phyloP scores from a whole-genome alignment of 2,113 vertebrate species.

The Ancistrus triradiatus region DNA sequence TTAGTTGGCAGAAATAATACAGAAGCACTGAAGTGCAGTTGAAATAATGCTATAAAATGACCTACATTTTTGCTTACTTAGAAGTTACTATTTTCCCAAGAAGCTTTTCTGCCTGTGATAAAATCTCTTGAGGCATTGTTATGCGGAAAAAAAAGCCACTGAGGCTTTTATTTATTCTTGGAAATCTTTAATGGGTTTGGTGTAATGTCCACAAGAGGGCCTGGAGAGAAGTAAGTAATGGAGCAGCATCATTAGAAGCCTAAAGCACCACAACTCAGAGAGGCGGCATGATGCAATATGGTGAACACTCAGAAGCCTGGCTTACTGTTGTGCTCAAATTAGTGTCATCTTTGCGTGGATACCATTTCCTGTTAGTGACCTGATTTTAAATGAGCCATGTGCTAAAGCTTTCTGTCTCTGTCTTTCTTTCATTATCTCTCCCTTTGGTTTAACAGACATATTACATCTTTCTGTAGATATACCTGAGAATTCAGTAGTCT shows the following conservation, averaged over 20 bases:
- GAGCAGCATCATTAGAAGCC: slow-evolving; percentile 10
- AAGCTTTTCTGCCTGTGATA: too few species aligned
- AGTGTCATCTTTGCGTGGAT: slow-evolving; percentile 2
- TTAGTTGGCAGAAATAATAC: too few species aligned
- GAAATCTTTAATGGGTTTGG: slow-evolving; percentile 16
- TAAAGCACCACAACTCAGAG: slow-evolving; percentile 14
- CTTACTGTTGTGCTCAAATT: slow-evolving; percentile 17
- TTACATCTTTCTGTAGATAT: too few species aligned
- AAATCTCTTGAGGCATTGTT: background rate
- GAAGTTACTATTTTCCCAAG: background rate
- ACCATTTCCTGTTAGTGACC: slow-evolving; percentile 12
- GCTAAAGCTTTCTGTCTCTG: background rate
- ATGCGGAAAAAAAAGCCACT: background rate
- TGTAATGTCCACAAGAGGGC: slow-evolving; percentile 24
- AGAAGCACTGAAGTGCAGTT: too few species aligned
- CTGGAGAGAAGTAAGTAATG: slow-evolving; percentile 11
- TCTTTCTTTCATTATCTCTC: background rate
- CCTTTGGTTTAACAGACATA: background rate
- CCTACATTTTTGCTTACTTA: background rate
- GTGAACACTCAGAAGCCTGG: slow-evolving; percentile 4
- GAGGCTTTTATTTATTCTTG: slow-evolving; percentile 6
- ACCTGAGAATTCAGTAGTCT: too few species aligned
- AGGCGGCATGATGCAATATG: slow-evolving; percentile 9
- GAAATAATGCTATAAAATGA: background rate
- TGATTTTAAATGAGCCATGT: background rate